A percentile compares a stretch with the other conserved stretches of the same genome.
Evolutionary conservation across 2,888 invertebrate genomes (phyloP).

Genomic region (Metallyticus violacea): DNA sequence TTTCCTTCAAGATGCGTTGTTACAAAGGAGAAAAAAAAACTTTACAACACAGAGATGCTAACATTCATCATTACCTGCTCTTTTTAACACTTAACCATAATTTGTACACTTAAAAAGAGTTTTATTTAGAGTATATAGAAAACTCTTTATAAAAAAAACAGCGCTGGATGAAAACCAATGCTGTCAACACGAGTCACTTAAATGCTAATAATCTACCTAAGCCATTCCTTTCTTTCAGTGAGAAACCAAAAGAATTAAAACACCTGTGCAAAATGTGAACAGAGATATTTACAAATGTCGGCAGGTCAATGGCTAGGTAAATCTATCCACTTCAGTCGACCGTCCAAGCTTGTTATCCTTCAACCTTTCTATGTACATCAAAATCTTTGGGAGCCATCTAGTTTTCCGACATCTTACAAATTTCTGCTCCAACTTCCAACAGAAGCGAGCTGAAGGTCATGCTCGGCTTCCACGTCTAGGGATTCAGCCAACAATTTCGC

Average conservation of each 20-base stretch:
- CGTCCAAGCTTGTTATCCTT: neutral
- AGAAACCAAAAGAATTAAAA: neutral
- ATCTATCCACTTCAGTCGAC: neutral
- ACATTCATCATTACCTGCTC: too few species aligned
- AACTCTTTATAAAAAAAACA: slow-evolving; percentile 13
- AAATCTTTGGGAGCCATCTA: neutral
- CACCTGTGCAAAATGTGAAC: neutral
- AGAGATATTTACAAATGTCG: neutral
- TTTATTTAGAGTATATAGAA: slow-evolving; percentile 12
- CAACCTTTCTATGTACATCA: neutral
- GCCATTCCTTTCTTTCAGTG: neutral
- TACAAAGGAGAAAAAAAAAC: neutral
- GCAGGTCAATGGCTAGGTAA: neutral
- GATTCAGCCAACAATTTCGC: neutral
- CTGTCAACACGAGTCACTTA: too few species aligned
- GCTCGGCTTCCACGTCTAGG: neutral
- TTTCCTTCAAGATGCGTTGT: neutral
- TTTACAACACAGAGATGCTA: neutral
- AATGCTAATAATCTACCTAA: neutral
- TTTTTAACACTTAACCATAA: slow-evolving; percentile 2
- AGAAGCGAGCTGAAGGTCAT: too few species aligned
- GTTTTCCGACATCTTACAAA: neutral
- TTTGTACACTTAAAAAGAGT: slow-evolving; percentile 10
- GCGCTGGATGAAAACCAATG: neutral
- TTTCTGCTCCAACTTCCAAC: too few species aligned